Evolutionary conservation across 2,888 invertebrate genomes (phyloP).

Genomic region (Seira sanloemensis): DNA sequence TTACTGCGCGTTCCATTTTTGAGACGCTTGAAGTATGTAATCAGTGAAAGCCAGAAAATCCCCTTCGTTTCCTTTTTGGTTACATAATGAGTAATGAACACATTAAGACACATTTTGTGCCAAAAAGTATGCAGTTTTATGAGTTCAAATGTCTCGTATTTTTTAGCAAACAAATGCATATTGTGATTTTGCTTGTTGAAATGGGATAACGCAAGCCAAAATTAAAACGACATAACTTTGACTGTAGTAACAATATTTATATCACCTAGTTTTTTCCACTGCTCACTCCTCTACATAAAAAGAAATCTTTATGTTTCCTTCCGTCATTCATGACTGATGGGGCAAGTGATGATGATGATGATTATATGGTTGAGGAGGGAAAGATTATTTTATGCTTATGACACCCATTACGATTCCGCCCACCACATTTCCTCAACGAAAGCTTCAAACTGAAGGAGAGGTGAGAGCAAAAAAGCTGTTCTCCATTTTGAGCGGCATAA

Average conservation of each 20-base stretch:
- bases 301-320: constrained; percentile 7
- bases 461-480: neutral
- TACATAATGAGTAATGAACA: too few relatives aligned
- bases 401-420: neutral
- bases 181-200: neutral
- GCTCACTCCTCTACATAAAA: neutral
- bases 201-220: neutral
- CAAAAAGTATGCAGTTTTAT: constrained; percentile 51
- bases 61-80: too few relatives aligned
- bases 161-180: neutral
- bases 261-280: constrained; percentile 8
- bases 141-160: constrained; percentile 51
- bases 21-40: too few relatives aligned
- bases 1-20: too few relatives aligned
- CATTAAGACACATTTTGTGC: too few relatives aligned
- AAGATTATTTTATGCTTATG: neutral
- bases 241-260: neutral
- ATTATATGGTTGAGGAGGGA: neutral
- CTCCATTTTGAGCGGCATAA: neutral
- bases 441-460: too few relatives aligned
- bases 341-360: neutral
- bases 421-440: too few relatives aligned
- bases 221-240: too few relatives aligned
- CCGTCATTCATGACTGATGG: neutral
- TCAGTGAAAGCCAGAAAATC: too few relatives aligned